These are phyloP conservation scores for Trichonephila clavipes DNA, from an alignment of 1,140 invertebrate species.

Conservation along the genomic window DNA sequence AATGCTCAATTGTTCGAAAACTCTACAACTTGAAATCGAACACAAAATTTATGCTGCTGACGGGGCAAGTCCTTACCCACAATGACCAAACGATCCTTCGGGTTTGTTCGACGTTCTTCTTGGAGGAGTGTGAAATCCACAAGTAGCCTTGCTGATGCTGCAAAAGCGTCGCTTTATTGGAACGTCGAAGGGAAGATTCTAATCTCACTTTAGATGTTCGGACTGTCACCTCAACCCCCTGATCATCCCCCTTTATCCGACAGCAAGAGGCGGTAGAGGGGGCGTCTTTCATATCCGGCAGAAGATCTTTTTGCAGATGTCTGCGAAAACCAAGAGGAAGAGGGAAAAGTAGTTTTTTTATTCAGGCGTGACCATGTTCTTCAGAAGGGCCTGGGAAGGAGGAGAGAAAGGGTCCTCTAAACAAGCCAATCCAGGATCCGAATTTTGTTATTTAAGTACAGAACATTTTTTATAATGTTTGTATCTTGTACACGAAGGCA, in stretches of 20 bases:
- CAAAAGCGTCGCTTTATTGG: slow-evolving; percentile 12
- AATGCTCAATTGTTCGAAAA: too few species aligned
- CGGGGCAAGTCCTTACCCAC: background rate
- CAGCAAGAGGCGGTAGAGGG: background rate
- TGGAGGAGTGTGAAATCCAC: slow-evolving; percentile 39
- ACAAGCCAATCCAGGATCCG: too few species aligned
- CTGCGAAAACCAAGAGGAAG: slow-evolving; percentile 2
- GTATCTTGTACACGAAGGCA: too few species aligned
- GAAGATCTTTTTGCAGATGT: slow-evolving; percentile 47
- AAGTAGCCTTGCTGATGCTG: slow-evolving; percentile 37
- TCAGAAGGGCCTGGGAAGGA: too few species aligned
- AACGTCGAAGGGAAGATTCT: background rate
- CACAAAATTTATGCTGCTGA: background rate
- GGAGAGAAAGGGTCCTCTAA: too few species aligned
- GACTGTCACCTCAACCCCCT: slow-evolving; percentile 17
- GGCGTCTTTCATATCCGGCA: slow-evolving; percentile 22
- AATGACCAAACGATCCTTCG: too few species aligned
- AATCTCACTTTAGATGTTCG: slow-evolving; percentile 35
- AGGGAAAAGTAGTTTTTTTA: background rate
- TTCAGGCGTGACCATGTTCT: background rate
- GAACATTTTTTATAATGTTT: too few species aligned
- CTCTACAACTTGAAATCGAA: background rate
- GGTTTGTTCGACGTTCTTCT: too few species aligned
- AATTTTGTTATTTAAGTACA: too few species aligned
- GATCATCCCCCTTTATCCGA: background rate